A percentile compares a stretch with the other conserved stretches of the same genome.
These are phyloP conservation scores for Ophion obscuratus DNA, from an alignment of 2,888 invertebrate genomes.

Conservation along the genomic window DNA sequence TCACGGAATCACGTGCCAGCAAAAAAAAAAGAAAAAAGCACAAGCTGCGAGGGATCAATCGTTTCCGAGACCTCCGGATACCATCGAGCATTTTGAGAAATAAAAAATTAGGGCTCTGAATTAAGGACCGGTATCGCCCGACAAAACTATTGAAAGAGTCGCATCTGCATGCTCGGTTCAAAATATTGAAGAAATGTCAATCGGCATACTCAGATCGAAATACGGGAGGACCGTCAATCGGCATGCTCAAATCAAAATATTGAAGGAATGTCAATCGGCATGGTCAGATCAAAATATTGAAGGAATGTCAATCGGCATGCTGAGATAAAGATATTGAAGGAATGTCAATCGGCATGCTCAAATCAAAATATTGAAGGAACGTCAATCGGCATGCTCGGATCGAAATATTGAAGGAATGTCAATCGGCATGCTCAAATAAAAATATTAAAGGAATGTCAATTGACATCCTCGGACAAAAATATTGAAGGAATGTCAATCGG, in stretches of 20 bases:
- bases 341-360: not conserved
- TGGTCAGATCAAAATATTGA: no score
- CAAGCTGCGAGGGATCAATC: slow-evolving; percentile 53
- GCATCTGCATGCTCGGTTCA: no score
- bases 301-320: not conserved
- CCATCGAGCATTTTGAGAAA: not conserved
- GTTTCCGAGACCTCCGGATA: slow-evolving; percentile 69
- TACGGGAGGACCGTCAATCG: no score
- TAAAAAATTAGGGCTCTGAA: not conserved
- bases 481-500: not conserved
- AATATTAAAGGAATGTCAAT: not conserved
- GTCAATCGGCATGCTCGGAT: not conserved
- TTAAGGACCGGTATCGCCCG: not conserved
- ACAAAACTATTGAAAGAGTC: no score
- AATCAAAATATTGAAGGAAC: not conserved
- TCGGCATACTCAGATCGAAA: no score
- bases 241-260: no score
- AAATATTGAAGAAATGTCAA: no score
- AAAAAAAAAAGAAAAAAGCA: slow-evolving; percentile 34
- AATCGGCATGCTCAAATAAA: not conserved
- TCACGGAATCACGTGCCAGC: slow-evolving; percentile 65
- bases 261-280: no score
- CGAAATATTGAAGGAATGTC: not conserved
- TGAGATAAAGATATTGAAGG: not conserved
- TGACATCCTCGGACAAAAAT: no score